A percentile compares a stretch with the other conserved stretches of the same genome.
These are phyloP conservation scores for Leptonema lineaticorne DNA, from an alignment of 1,140 invertebrate genomes.

Conservation along the genomic window DNA sequence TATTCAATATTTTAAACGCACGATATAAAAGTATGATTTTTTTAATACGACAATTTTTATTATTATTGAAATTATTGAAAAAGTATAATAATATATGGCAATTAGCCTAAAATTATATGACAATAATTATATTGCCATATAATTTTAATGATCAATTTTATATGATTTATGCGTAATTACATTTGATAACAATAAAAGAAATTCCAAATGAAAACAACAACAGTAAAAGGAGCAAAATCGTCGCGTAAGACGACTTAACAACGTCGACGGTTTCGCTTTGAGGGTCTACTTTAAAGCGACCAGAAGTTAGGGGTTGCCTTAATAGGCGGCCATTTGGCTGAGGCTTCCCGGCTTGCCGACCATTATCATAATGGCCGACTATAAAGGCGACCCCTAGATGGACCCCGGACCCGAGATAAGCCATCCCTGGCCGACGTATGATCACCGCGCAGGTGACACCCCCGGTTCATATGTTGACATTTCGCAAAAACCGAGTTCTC, in stretches of 20 bases:
- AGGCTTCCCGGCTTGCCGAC: conserved; percentile 24
- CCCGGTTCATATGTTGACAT: background rate
- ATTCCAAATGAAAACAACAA: background rate
- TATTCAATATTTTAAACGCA: too few relatives aligned
- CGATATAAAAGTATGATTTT: too few relatives aligned
- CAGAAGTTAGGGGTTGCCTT: conserved; percentile 17
- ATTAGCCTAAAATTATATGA: background rate
- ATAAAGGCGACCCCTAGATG: conserved; percentile 8
- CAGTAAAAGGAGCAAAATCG: background rate
- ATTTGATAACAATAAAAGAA: background rate
- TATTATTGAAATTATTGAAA: too few relatives aligned
- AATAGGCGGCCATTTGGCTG: conserved; percentile 35
- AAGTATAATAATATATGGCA: background rate
- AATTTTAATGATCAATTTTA: too few relatives aligned
- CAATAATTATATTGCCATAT: too few relatives aligned
- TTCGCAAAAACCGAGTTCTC: too few relatives aligned
- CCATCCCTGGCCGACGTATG: conserved; percentile 1
- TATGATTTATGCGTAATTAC: too few relatives aligned
- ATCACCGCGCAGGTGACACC: conserved; percentile 16
- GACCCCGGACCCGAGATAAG: background rate
- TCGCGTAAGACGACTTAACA: background rate
- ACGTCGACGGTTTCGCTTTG: background rate
- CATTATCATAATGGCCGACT: conserved; percentile 37
- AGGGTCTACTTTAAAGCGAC: conserved; percentile 16
- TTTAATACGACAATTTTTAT: too few relatives aligned